A percentile compares a stretch with the other conserved stretches of the same genome.
phyloP scores from a whole-genome alignment of 2,888 invertebrate genomes.

The Aleiodes leptofemur region DNA sequence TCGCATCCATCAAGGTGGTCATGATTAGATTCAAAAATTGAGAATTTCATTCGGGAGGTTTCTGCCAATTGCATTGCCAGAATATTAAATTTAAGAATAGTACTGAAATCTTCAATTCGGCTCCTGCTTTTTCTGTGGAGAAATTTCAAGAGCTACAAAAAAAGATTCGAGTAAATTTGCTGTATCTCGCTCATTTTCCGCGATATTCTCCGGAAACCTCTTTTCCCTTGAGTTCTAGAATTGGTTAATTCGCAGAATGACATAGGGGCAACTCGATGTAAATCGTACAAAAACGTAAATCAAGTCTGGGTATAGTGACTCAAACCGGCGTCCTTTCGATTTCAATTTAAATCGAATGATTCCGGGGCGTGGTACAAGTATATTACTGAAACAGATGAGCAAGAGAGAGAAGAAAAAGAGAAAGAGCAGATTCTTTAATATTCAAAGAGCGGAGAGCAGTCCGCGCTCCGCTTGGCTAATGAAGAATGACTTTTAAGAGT shows the following conservation, averaged over 20 bases:
- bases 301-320: conserved; percentile 30
- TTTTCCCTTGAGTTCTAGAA: not conserved
- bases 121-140: too few species aligned
- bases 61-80: too few species aligned
- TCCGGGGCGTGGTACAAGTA: conserved; percentile 53
- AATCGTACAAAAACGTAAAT: conserved; percentile 30
- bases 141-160: too few species aligned
- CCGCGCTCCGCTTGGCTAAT: conserved; percentile 53
- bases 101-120: too few species aligned
- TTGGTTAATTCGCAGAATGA: not conserved
- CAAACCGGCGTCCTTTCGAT: conserved; percentile 52
- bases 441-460: conserved; percentile 43
- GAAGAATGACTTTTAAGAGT: conserved; percentile 56
- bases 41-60: too few species aligned
- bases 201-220: too few species aligned
- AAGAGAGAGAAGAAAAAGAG: not conserved
- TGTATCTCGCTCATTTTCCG: too few species aligned
- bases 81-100: too few species aligned
- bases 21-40: too few species aligned
- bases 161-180: too few species aligned
- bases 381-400: conserved; percentile 35
- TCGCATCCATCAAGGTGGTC: too few species aligned
- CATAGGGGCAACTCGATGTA: conserved; percentile 11
- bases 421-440: conserved; percentile 44
- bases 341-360: conserved; percentile 61